Evolutionary conservation across 2,797 vertebrate genomes (phyloP), one percentile per base, ranked within the genome.

Genomic region (Adelosebastes latens): DNA sequence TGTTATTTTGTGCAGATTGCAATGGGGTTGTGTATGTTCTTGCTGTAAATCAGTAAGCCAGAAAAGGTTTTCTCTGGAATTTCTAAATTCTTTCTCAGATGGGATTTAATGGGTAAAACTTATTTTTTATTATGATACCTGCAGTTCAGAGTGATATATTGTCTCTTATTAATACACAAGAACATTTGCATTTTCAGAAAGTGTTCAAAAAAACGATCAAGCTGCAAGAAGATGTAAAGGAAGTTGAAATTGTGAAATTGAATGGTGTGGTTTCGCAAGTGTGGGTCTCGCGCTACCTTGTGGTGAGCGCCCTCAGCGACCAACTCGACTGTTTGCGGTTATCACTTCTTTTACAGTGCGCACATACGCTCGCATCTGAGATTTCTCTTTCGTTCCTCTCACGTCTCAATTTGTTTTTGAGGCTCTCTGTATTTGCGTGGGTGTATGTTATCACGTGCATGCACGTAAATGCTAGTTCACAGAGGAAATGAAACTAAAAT

Each of bases 261-360:
- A 69, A 4, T 8, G 0, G 2, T 71, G 72, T 60, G 79, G 58
- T 61, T 65, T 12, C 3, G 3, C 6, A 3, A 11, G 14, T 34
- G 25, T 55, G 52, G 7, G 68, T 14, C 14, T 22, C 1, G 2
- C 4, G 22, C 18, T 34, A 12, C n/a, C 5, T 14, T 88, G 85
- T 72, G 88, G 91, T 84, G 22, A 52, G 22, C 84, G 18, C 77
- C 72, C 52, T 79, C 85, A 83, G 24, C 18, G 1, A 79, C 85
- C 79, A 32, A 22, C 32, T 14, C 72, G 10, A 65, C 70, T 32
- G 69, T n/a, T 39, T 89, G 92, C 39, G 90, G 92, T 93, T 92
- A n/a, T 83, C 89, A 79, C 84, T 25, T 87, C 31, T 64, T 62
- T 63, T 42, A 77, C 70, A 52, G 52, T 56, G 1, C 8, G 46